Conservation (phyloP, 2,113 vertebrate genomes). For the Noturus placidus region DNA sequence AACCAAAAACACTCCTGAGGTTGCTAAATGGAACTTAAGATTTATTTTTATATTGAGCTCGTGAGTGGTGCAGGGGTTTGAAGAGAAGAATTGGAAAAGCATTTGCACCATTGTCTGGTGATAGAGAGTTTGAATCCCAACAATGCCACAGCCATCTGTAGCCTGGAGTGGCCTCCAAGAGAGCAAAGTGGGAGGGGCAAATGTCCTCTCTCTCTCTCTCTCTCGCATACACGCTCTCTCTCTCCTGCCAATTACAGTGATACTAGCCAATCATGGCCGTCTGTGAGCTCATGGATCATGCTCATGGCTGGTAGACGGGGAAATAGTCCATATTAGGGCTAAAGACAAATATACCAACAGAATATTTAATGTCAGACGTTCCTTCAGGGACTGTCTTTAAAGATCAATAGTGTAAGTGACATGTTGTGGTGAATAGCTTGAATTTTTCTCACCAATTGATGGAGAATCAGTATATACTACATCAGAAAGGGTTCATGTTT, state of each 20-base stretch:
- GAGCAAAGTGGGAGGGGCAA: not conserved
- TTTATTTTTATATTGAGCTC: not conserved
- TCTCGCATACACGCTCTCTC: too few species aligned
- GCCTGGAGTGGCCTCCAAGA: not conserved
- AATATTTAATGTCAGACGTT: not conserved
- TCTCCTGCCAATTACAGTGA: not conserved
- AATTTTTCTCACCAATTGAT: not conserved
- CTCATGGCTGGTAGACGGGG: not conserved
- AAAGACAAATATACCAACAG: not conserved
- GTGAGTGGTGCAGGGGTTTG: not conserved
- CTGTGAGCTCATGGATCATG: not conserved
- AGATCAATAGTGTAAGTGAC: not conserved
- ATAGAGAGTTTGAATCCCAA: not conserved
- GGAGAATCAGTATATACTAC: too few species aligned
- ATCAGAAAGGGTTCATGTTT: not conserved
- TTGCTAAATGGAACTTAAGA: not conserved
- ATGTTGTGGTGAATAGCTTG: not conserved
- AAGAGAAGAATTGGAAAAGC: not conserved
- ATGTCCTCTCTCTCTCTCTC: not conserved
- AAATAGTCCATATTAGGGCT: not conserved
- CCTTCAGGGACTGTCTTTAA: not conserved
- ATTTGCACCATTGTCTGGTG: not conserved
- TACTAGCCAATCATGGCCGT: not conserved
- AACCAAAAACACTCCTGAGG: not conserved
- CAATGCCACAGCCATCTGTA: not conserved